A percentile compares a stretch with the other conserved stretches of the same genome.
Evolutionary conservation across 2,888 invertebrate species (phyloP).

Genomic region (Diloba caeruleocephala): DNA sequence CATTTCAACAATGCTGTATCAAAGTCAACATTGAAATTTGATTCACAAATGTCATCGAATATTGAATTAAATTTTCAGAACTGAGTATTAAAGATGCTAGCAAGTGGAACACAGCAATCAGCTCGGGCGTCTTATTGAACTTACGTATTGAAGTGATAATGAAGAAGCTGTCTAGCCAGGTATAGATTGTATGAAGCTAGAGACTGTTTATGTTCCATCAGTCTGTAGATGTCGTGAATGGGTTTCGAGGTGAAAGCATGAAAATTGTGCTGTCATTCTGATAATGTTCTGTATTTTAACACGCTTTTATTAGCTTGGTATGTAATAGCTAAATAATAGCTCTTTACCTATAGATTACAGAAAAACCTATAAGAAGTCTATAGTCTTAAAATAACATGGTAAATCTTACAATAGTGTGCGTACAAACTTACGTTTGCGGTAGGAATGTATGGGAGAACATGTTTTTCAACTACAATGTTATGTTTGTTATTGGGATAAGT

Average conservation of each 20-base stretch:
- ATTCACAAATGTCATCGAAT: slow-evolving; percentile 39
- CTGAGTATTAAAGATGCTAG: slow-evolving; percentile 37
- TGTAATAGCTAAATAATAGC: no score
- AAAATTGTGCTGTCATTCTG: slow-evolving; percentile 1
- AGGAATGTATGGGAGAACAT: no score
- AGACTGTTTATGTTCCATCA: slow-evolving; percentile 39
- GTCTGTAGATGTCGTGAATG: slow-evolving; percentile 10
- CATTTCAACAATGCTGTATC: slow-evolving; percentile 6
- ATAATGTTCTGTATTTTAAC: slow-evolving; percentile 11
- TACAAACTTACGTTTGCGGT: no score
- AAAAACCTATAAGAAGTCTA: no score
- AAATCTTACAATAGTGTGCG: no score
- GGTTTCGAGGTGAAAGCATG: background rate
- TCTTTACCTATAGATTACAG: no score
- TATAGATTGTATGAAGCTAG: slow-evolving; percentile 17
- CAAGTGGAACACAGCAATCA: slow-evolving; percentile 32
- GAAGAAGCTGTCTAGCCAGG: slow-evolving; percentile 55
- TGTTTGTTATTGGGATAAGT: no score
- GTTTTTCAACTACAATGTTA: no score
- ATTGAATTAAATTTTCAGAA: slow-evolving; percentile 37
- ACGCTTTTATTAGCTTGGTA: no score
- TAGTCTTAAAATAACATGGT: no score
- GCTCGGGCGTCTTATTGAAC: slow-evolving; percentile 62
- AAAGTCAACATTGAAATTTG: slow-evolving; percentile 31
- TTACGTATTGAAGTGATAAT: slow-evolving; percentile 68